Evolutionary conservation across 92 coral and sea anemone genomes (phyloP).

Genomic region (Zoanthus sansibaricus): DNA sequence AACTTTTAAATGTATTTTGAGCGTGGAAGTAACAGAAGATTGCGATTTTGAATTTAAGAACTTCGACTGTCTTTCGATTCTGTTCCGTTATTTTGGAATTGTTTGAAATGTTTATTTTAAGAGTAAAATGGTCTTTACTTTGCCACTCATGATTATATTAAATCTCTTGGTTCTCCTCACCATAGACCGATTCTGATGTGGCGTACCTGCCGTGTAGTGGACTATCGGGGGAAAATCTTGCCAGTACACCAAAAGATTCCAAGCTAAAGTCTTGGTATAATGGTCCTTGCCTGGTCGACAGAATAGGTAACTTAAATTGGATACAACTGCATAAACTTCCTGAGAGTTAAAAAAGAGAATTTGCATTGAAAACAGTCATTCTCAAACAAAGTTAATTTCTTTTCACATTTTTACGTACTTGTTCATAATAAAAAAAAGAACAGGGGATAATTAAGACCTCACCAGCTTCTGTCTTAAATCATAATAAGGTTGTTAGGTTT

Average conservation of each 20-base stretch:
- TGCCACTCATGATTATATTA: not conserved
- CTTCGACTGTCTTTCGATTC: not conserved
- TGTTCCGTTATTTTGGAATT: not conserved
- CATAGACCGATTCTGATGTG: constrained; percentile 83
- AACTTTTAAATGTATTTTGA: not conserved
- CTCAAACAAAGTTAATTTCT: too few species aligned
- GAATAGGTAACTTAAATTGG: constrained; percentile 73
- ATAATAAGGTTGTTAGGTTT: too few species aligned
- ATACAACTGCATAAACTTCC: not conserved
- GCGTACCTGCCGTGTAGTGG: constrained; percentile 96
- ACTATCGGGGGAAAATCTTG: constrained; percentile 93
- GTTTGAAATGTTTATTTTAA: not conserved
- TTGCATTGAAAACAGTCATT: not conserved
- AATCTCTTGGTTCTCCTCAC: not conserved
- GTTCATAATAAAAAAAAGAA: too few species aligned
- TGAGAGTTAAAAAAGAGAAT: not conserved
- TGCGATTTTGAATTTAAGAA: not conserved
- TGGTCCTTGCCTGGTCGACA: constrained; percentile 87
- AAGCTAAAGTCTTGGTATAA: constrained; percentile 81
- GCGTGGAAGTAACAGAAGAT: not conserved
- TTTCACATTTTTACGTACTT: too few species aligned
- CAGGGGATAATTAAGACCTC: too few species aligned
- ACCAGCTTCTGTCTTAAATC: too few species aligned
- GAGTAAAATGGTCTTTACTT: not conserved
- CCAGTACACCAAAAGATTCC: constrained; percentile 66